These are phyloP conservation scores for Dreissena polymorpha DNA, from an alignment of 1,140 invertebrate genomes.

Conservation along the genomic window DNA sequence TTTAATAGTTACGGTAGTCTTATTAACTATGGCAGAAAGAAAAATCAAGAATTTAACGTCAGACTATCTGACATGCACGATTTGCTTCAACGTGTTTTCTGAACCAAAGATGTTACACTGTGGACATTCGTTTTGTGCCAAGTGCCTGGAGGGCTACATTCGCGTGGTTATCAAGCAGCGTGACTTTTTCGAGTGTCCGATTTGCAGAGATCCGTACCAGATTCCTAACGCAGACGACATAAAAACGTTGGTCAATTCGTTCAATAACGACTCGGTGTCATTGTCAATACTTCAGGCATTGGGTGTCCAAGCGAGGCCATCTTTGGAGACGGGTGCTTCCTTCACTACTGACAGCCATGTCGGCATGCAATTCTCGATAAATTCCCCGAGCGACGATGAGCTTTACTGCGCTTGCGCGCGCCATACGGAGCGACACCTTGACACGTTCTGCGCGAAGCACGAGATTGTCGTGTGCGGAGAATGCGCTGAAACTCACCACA, in stretches of 20 bases:
- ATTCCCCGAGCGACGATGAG: neutral
- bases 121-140: conserved; percentile 47
- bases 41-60: conserved; percentile 44
- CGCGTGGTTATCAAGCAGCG: neutral
- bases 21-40: conserved; percentile 26
- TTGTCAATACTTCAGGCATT: conserved; percentile 41
- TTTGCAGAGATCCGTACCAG: conserved; percentile 22
- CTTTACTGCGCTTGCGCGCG: conserved; percentile 35
- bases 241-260: conserved; percentile 14
- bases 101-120: conserved; percentile 47
- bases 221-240: neutral
- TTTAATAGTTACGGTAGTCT: neutral
- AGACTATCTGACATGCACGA: conserved; percentile 47
- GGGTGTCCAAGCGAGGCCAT: no score
- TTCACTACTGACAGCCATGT: neutral
- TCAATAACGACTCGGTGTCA: conserved; percentile 28
- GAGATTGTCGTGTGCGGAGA: conserved; percentile 29
- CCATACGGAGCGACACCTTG: conserved; percentile 30
- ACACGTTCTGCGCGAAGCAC: conserved; percentile 37
- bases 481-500: conserved; percentile 22
- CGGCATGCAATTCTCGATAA: neutral
- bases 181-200: conserved; percentile 39
- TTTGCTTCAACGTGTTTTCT: conserved; percentile 40
- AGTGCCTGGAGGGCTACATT: conserved; percentile 34
- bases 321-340: no score